phyloP scores from a whole-genome alignment of 2,113 vertebrate species.

The Aplodontia rufa region DNA sequence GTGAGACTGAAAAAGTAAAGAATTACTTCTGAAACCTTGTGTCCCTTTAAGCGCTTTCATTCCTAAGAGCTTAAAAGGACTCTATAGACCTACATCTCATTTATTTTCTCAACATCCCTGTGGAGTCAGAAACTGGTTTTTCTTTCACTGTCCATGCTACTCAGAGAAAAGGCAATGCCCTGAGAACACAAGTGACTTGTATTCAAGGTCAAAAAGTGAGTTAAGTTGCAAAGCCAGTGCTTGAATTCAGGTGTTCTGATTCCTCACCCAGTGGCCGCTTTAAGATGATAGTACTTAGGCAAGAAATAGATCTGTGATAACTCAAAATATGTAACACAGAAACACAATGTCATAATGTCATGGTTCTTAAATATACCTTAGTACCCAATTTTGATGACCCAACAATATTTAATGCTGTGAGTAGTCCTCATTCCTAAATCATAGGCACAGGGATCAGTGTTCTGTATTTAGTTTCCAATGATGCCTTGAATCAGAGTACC shows the following conservation, averaged over 20 bases:
- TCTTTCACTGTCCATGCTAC: conserved; percentile 42
- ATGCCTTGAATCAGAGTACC: conserved; percentile 27
- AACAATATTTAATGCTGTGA: not conserved
- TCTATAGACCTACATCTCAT: conserved; percentile 37
- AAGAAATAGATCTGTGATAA: conserved; percentile 41
- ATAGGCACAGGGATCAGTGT: conserved; percentile 39
- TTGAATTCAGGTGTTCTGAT: conserved; percentile 40
- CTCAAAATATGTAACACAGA: conserved; percentile 32
- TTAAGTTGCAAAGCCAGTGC: not conserved
- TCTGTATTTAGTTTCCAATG: conserved; percentile 60
- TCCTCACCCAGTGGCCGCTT: not conserved
- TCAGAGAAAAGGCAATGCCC: conserved; percentile 34
- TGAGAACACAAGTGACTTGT: conserved; percentile 48
- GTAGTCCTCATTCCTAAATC: conserved; percentile 16
- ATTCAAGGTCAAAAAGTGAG: conserved; percentile 62
- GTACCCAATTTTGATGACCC: conserved; percentile 40
- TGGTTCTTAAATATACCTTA: conserved; percentile 38
- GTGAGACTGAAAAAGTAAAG: conserved; percentile 31
- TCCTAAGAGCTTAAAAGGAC: conserved; percentile 58
- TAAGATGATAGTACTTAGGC: conserved; percentile 13
- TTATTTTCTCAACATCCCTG: conserved; percentile 70
- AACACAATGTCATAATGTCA: not conserved
- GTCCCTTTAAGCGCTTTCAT: conserved; percentile 57
- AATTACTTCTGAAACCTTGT: conserved; percentile 22
- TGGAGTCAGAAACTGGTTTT: conserved; percentile 50